A percentile compares a stretch with the other conserved stretches of the same genome.
These are phyloP conservation scores for Eptesicus fuscus DNA, from an alignment of 2,113 vertebrate genomes.

Conservation along the genomic window DNA sequence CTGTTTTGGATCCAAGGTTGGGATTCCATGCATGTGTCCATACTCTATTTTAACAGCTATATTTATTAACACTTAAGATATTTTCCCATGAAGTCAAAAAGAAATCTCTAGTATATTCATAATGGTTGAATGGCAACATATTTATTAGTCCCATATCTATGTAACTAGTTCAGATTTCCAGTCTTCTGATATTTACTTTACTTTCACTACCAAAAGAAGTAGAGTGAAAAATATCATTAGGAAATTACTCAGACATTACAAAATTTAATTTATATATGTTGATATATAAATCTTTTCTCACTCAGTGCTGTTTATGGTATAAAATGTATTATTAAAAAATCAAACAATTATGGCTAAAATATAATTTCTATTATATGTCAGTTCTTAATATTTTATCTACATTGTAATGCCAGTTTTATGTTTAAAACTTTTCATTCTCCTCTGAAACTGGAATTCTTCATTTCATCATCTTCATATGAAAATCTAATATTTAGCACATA, in stretches of 20 bases:
- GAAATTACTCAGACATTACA: background rate
- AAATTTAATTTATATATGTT: background rate
- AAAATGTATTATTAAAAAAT: background rate
- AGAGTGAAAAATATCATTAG: background rate
- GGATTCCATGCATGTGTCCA: background rate
- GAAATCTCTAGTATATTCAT: background rate
- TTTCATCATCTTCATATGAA: background rate
- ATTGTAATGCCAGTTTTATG: background rate
- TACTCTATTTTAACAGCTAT: background rate
- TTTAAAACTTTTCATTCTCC: background rate
- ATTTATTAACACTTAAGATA: background rate
- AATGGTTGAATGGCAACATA: background rate
- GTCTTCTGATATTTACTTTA: background rate
- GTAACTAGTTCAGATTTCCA: background rate
- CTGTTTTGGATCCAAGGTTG: no score
- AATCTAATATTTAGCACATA: background rate
- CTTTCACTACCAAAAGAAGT: background rate
- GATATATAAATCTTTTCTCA: background rate
- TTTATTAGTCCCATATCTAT: background rate
- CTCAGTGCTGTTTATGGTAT: background rate
- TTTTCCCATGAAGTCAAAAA: background rate
- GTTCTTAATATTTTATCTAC: background rate
- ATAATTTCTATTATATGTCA: background rate
- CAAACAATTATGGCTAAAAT: background rate
- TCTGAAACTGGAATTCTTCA: background rate